phyloP scores from a whole-genome alignment of 2,113 vertebrate species.

The Solenodon paradoxus region DNA sequence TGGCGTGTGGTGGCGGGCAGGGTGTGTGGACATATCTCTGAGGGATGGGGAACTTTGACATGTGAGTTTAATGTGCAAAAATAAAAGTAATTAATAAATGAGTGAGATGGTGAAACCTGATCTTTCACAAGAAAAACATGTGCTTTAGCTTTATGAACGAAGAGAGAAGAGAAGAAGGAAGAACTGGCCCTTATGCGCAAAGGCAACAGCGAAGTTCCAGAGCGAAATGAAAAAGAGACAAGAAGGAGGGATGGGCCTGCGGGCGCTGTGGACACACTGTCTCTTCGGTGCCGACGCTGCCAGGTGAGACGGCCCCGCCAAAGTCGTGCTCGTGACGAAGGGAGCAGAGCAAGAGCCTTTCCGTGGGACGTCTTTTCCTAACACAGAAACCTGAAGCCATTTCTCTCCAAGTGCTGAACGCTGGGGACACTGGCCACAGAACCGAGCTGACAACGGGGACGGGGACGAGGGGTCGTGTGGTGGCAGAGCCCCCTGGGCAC shows the following conservation, averaged over 20 bases:
- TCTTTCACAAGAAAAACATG: background rate
- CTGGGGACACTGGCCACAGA: no score
- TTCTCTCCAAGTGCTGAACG: background rate
- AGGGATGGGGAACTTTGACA: no score
- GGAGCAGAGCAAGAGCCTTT: background rate
- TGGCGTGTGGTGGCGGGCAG: no score
- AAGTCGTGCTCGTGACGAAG: background rate
- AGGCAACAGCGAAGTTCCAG: background rate
- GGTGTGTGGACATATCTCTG: no score
- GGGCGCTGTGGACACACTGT: no score
- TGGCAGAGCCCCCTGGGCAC: no score
- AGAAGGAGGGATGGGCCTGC: background rate
- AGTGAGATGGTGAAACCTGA: background rate
- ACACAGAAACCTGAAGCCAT: slow-evolving; percentile 7
- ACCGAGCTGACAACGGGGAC: no score
- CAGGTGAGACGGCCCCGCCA: background rate
- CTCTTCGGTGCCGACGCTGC: no score
- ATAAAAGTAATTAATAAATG: no score
- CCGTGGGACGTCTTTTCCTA: background rate
- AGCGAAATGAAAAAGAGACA: slow-evolving; percentile 21
- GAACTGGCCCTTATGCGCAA: background rate
- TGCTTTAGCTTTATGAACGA: background rate
- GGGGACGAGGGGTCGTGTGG: no score
- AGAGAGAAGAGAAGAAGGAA: background rate
- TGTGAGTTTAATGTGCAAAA: no score